Percentiles rank a stretch among this genome's conserved stretches.
phyloP scores from a whole-genome alignment of 2,888 invertebrate species.

The Nephrotoma guestfalica region DNA sequence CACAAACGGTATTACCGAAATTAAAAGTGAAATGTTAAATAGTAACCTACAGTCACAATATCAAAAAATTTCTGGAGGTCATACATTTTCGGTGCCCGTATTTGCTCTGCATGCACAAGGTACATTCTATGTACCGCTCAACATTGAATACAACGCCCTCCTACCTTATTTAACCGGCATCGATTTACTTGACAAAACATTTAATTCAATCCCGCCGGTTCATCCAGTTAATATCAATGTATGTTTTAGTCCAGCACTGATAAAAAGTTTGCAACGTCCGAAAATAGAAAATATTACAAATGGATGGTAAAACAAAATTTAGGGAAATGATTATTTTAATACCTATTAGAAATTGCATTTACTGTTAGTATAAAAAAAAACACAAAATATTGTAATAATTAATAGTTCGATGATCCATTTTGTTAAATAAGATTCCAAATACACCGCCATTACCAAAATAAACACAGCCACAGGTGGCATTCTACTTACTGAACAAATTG shows the following conservation, averaged over 20 bases:
- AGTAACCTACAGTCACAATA: neutral
- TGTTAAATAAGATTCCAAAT: neutral
- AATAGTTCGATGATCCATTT: neutral
- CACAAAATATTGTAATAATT: neutral
- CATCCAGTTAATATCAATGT: conserved; percentile 85
- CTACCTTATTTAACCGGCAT: conserved; percentile 50
- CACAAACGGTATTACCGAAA: conserved; percentile 10
- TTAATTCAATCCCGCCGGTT: conserved; percentile 40
- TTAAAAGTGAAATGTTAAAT: conserved; percentile 11
- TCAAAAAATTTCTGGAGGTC: conserved; percentile 13
- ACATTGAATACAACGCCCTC: conserved; percentile 58
- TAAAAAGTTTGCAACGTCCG: conserved; percentile 18
- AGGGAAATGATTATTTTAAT: neutral
- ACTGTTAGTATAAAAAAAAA: neutral
- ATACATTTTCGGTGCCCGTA: conserved; percentile 53
- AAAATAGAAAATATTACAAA: conserved; percentile 28
- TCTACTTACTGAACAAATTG: neutral
- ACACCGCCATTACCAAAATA: neutral
- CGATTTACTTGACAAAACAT: conserved; percentile 39
- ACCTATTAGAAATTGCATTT: neutral
- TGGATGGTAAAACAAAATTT: conserved; percentile 22
- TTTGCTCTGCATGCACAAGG: conserved; percentile 85
- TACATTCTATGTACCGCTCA: conserved; percentile 75
- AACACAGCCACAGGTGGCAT: neutral
- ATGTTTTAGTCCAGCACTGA: conserved; percentile 41